These are phyloP conservation scores for western clawed frog (Xenopus tropicalis) DNA, from an alignment of 2,113 vertebrate genomes.

Conservation along the genomic window DNA sequence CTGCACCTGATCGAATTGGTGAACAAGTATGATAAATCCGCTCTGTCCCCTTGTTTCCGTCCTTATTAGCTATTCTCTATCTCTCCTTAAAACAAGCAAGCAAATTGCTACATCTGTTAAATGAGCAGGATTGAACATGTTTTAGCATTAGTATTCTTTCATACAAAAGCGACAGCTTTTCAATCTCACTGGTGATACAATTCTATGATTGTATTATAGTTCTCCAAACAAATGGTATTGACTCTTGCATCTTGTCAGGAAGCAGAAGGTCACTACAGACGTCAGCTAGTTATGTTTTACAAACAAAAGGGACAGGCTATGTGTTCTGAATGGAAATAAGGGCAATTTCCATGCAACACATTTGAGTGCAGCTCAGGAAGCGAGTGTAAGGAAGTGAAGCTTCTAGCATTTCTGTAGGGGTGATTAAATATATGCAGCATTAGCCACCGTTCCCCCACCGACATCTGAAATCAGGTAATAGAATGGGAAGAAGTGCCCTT, in stretches of 20 bases:
- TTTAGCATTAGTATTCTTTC: conserved; percentile 39
- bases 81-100: conserved; percentile 41
- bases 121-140: conserved; percentile 38
- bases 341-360: conserved; percentile 37
- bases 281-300: conserved; percentile 40
- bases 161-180: conserved; percentile 43
- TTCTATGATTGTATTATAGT: conserved; percentile 45
- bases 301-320: conserved; percentile 42
- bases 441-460: background rate
- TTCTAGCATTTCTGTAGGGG: background rate
- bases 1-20: conserved; percentile 35
- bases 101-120: conserved; percentile 45
- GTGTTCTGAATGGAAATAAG: conserved; percentile 35
- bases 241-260: conserved; percentile 45
- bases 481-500: background rate
- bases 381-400: too few species aligned
- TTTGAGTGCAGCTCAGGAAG: background rate
- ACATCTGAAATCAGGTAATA: background rate
- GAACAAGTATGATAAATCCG: conserved; percentile 6
- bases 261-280: conserved; percentile 43
- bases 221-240: conserved; percentile 46
- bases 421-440: too few species aligned
- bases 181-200: conserved; percentile 39
- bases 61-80: conserved; percentile 45
- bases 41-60: conserved; percentile 16